These are phyloP conservation scores for Callyntrura guangdongensis DNA, from an alignment of 2,888 invertebrate genomes.

Conservation along the genomic window DNA sequence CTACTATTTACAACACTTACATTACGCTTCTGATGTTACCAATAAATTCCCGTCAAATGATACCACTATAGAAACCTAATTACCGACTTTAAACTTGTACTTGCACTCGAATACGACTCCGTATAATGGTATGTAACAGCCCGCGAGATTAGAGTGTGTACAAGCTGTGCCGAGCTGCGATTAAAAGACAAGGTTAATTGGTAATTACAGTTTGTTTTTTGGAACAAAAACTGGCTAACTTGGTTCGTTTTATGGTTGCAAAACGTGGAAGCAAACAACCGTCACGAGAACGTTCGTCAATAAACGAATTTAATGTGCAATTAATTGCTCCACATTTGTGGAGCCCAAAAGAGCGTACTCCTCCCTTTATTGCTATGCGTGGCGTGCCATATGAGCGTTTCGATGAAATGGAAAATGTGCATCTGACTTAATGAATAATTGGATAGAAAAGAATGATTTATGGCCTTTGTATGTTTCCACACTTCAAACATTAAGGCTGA, in stretches of 20 bases:
- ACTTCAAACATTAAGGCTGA: constrained; percentile 53
- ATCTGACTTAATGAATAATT: constrained; percentile 40
- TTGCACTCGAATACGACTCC: background rate
- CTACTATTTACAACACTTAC: background rate
- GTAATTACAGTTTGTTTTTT: background rate
- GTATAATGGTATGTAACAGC: too few species aligned
- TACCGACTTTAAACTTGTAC: background rate
- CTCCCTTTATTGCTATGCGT: too few species aligned
- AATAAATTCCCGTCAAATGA: background rate
- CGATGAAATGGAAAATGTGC: background rate
- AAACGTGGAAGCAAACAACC: too few species aligned
- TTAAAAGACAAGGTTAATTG: background rate
- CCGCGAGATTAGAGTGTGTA: too few species aligned
- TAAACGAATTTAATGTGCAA: too few species aligned
- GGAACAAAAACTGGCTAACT: background rate
- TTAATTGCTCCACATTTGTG: too few species aligned
- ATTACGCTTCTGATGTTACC: background rate
- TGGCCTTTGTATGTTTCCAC: constrained; percentile 28
- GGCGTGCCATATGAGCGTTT: background rate
- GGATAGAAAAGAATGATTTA: constrained; percentile 49
- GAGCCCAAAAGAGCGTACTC: too few species aligned
- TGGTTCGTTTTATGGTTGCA: too few species aligned
- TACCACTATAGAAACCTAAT: background rate
- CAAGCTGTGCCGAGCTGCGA: background rate
- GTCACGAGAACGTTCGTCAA: too few species aligned